Evolutionary conservation across 2,888 invertebrate species (phyloP).

Genomic region (Lycia hirtaria): DNA sequence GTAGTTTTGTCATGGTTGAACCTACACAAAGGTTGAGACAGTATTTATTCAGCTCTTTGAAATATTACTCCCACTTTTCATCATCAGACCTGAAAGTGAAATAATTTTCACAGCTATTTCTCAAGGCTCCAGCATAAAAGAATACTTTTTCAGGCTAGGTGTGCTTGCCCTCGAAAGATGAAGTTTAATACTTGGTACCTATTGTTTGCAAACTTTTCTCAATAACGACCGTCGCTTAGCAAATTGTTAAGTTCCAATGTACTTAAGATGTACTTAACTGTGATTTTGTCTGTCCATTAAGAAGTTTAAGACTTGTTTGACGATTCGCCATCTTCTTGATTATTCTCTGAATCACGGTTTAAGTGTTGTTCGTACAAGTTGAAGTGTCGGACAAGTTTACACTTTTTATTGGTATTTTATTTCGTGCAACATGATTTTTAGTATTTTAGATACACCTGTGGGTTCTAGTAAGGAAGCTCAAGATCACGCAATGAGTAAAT

Average conservation of each 20-base stretch:
- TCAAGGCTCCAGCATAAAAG: constrained; percentile 1
- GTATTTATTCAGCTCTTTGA: constrained; percentile 6
- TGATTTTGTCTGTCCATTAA: constrained; percentile 71
- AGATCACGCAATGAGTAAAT: no score
- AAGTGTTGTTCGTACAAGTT: constrained; percentile 46
- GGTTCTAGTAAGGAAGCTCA: no score
- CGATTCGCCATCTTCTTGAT: constrained; percentile 54
- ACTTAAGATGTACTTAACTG: constrained; percentile 68
- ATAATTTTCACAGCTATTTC: not conserved
- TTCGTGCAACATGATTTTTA: not conserved
- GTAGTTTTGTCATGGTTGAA: not conserved
- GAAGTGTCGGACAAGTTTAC: constrained; percentile 27
- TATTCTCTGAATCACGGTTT: constrained; percentile 49
- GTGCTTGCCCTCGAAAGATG: constrained; percentile 5
- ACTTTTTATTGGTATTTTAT: not conserved
- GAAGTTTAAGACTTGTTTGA: constrained; percentile 64
- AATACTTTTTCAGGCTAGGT: constrained; percentile 6
- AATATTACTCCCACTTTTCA: constrained; percentile 1
- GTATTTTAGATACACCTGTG: no score
- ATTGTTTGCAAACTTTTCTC: constrained; percentile 23
- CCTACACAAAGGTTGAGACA: not conserved
- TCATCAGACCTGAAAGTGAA: not conserved
- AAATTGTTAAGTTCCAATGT: constrained; percentile 65
- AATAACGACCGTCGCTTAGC: constrained; percentile 55
- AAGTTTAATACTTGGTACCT: constrained; percentile 18